Conservation (phyloP, 2,888 invertebrate species). For the Pyralis farinalis region DNA sequence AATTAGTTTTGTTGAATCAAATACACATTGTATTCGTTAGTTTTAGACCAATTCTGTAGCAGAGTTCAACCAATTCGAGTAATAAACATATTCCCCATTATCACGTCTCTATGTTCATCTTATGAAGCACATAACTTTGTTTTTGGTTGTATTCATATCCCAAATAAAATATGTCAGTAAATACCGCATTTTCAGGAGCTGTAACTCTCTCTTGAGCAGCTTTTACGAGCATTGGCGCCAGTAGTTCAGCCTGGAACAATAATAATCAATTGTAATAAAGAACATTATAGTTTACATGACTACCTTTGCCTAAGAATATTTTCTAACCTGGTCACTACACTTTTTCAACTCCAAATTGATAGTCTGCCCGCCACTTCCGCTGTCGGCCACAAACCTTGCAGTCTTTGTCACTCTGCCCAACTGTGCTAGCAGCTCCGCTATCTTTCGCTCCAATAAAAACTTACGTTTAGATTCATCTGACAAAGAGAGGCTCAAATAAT, state of each 20-base stretch:
- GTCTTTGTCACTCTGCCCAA: slow-evolving; percentile 92
- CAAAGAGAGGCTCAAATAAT: no score
- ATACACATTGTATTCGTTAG: no score
- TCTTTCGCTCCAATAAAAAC: slow-evolving; percentile 93
- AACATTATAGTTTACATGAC: background rate
- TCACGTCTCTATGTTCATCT: no score
- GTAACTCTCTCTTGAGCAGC: slow-evolving; percentile 56
- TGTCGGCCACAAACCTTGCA: slow-evolving; percentile 89
- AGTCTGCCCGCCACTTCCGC: slow-evolving; percentile 25
- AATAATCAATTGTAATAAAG: background rate
- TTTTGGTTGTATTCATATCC: no score
- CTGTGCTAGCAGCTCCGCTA: slow-evolving; percentile 91
- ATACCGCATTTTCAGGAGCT: slow-evolving; percentile 46
- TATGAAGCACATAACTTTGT: no score
- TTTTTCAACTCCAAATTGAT: slow-evolving; percentile 28
- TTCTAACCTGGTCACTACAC: slow-evolving; percentile 44
- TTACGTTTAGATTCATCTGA: slow-evolving; percentile 91
- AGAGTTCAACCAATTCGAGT: no score
- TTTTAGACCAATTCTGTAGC: no score
- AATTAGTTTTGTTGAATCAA: no score
- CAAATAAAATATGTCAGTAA: no score
- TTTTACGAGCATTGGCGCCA: slow-evolving; percentile 61
- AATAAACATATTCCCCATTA: no score
- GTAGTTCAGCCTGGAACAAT: slow-evolving; percentile 48
- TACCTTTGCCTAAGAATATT: no score